Percentiles rank a stretch among this genome's conserved stretches.
These are phyloP conservation scores for Colistium nudipinnis DNA, from an alignment of 2,113 vertebrate genomes.

Conservation along the genomic window DNA sequence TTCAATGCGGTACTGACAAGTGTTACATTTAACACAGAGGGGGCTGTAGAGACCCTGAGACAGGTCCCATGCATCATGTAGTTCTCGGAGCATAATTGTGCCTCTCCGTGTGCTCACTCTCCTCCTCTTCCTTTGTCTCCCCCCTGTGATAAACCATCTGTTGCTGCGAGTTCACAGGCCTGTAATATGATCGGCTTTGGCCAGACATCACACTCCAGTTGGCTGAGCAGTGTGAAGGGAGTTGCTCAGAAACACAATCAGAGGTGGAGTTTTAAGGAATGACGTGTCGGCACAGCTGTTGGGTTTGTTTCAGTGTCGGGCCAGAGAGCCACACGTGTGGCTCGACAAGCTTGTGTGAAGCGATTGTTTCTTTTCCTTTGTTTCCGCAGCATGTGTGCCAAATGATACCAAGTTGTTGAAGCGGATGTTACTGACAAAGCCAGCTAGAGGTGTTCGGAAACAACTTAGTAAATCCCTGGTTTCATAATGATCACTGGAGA, in stretches of 20 bases:
- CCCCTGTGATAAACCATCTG: conserved; percentile 66
- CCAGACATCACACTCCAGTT: conserved; percentile 61
- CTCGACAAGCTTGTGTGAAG: not conserved
- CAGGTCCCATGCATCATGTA: conserved; percentile 8
- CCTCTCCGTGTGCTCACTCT: conserved; percentile 45
- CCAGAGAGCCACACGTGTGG: conserved; percentile 22
- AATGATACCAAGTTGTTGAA: not conserved
- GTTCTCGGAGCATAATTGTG: conserved; percentile 26
- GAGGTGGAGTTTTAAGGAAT: conserved; percentile 51
- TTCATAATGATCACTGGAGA: not conserved
- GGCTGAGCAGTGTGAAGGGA: conserved; percentile 57
- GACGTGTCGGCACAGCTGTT: conserved; percentile 54
- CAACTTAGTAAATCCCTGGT: not conserved
- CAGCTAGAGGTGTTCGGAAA: not conserved
- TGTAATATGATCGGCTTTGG: conserved; percentile 68
- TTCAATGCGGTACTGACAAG: not conserved
- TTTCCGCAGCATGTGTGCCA: not conserved
- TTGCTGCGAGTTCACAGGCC: conserved; percentile 72
- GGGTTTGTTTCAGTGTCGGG: conserved; percentile 23
- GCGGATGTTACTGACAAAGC: not conserved
- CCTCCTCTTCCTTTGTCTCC: conserved; percentile 68
- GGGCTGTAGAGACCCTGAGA: not conserved
- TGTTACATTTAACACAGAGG: not conserved
- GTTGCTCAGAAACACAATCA: conserved; percentile 56
- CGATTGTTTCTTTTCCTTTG: not conserved